These are phyloP conservation scores for fruit fly (Drosophila melanogaster) DNA, from an alignment of 1,140 invertebrate genomes.

Conservation along the genomic window Release_6_plus_ISO1_MT NC_004354.4:4144001-4144500, in stretches of 20 bases:
- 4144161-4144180: constrained; percentile 62
- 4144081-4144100: constrained; percentile 17
- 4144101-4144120: constrained; percentile 31
- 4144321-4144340: constrained; percentile 59
- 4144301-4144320: constrained; percentile 65
- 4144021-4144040: neutral
- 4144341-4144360: constrained; percentile 51
- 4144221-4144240: constrained; percentile 11
- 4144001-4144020: constrained; percentile 46
- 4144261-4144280: constrained; percentile 46
- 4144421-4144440: constrained; percentile 64
- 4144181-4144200: constrained; percentile 57
- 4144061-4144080: constrained; percentile 36
- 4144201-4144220: constrained; percentile 55
- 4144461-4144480: constrained; percentile 27
- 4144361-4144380: constrained; percentile 6
- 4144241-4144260: constrained; percentile 63
- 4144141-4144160: constrained; percentile 72
- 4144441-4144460: constrained; percentile 31
- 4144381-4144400: constrained; percentile 58
- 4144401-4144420: constrained; percentile 76
- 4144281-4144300: neutral
- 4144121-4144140: constrained; percentile 53
- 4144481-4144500: constrained; percentile 3
- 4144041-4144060: neutral